These are phyloP conservation scores for Gastrophryne carolinensis DNA, from an alignment of 2,797 vertebrate species.

Conservation along the genomic window DNA sequence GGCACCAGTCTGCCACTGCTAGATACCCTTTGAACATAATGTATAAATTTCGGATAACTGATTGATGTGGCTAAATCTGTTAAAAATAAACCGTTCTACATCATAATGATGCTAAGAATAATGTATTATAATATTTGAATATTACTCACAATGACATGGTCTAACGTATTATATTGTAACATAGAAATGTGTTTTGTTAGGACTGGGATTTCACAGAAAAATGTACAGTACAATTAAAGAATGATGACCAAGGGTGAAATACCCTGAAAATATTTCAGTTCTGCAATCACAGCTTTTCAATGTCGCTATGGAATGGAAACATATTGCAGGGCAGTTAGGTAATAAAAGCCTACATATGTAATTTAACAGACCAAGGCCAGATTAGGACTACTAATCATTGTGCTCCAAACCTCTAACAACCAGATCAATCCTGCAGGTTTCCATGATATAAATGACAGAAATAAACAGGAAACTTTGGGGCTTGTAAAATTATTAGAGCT, in stretches of 20 bases:
- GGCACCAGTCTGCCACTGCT: too few species aligned
- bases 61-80: too few species aligned
- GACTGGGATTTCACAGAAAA: neutral
- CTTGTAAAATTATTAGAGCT: neutral
- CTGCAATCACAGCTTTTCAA: conserved; percentile 28
- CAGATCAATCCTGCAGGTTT: conserved; percentile 30
- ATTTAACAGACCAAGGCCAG: conserved; percentile 41
- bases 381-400: conserved; percentile 32
- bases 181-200: neutral
- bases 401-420: conserved; percentile 34
- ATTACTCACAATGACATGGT: neutral
- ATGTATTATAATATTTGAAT: neutral
- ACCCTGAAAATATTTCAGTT: conserved; percentile 7
- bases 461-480: conserved; percentile 16
- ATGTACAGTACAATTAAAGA: neutral
- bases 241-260: neutral
- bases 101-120: too few species aligned
- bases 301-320: conserved; percentile 9
- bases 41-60: too few species aligned
- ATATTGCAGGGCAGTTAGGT: conserved; percentile 34
- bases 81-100: too few species aligned
- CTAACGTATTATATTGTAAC: too few species aligned
- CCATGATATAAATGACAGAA: conserved; percentile 32
- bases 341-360: conserved; percentile 43
- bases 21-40: too few species aligned